Evolutionary conservation across 2,888 invertebrate species (phyloP), one percentile per base, ranked within the genome.

Genomic region (Choristoneura rosaceana): DNA sequence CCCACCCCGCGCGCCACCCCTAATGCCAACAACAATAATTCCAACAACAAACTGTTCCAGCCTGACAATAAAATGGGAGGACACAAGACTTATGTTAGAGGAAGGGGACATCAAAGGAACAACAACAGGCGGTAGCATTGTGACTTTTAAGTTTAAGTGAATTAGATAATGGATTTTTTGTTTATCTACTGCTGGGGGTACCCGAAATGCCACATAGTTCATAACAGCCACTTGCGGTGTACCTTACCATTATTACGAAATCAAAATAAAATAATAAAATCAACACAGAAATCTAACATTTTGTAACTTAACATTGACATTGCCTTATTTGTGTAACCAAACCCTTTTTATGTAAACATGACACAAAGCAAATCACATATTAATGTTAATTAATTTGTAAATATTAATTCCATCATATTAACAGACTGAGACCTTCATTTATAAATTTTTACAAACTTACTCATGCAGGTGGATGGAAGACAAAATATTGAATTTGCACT

Each of bases 51-150:
- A 47, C 81, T 87, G 3, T 88, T 84, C 73, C 75, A 82, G 45
- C 74, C 81, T 14, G 77, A 83, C 63, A 76, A 79, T 14, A 81
- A 78, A 75, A 90, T 90, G 74, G 88, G 84, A 69, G 74, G 86
- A 2, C 91, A 91, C 78, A 91, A 91, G 77, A 90, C 90, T 0
- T 91, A 91, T 73, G 90, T 90, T 59, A 84, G 91, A 14, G 91
- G 91, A 2, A 83, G 90, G 0, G 88, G 86, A 0, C 88, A 86
- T 69, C 88, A 86, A 76, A 83, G 90, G 0, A 87, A 78, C 41
- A 74, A 74, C 34, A 78, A 76, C 50, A 69, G 71, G 5, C 70
- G 80, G 58, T 74, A 79, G 69, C 77, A 55, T 55, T 25, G 3
- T 12, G 10, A 17, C 52, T 15, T 15, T 52, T 15, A 9, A 8